Evolutionary conservation across 2,888 invertebrate species (phyloP).

Genomic region (Merodon equestris): DNA sequence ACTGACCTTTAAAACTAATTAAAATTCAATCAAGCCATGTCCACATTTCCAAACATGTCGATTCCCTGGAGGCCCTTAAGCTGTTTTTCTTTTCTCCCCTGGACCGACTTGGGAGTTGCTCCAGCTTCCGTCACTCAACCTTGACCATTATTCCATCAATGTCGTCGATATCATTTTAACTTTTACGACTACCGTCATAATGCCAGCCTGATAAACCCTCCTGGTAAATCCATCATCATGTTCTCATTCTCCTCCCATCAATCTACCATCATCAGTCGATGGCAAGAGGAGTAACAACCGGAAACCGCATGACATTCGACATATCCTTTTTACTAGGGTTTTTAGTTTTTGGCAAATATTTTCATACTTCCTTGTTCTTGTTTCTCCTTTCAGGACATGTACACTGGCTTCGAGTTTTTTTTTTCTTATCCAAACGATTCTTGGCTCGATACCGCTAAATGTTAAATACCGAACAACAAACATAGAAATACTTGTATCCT

Average conservation of each 20-base stretch:
- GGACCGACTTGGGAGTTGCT: background rate
- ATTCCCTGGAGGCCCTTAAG: background rate
- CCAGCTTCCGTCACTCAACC: constrained; percentile 11
- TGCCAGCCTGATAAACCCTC: background rate
- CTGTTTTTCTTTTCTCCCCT: background rate
- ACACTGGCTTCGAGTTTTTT: constrained; percentile 35
- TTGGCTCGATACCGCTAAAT: constrained; percentile 51
- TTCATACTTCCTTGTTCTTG: constrained; percentile 34
- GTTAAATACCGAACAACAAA: constrained; percentile 46
- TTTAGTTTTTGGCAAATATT: constrained; percentile 45
- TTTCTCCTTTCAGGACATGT: constrained; percentile 13
- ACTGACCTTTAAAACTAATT: too few relatives aligned
- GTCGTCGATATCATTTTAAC: constrained; percentile 9
- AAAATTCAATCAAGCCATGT: too few relatives aligned
- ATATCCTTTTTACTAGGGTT: constrained; percentile 45
- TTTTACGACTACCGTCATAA: background rate
- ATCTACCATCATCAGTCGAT: too few relatives aligned
- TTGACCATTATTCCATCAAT: constrained; percentile 41
- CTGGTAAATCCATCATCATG: constrained; percentile 4
- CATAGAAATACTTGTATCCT: constrained; percentile 14
- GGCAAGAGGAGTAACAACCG: constrained; percentile 6
- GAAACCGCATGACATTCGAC: constrained; percentile 52
- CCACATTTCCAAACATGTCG: too few relatives aligned
- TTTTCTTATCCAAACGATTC: too few relatives aligned
- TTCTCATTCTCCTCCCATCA: too few relatives aligned